These are phyloP conservation scores for Macquaria australasica DNA, from an alignment of 2,113 vertebrate genomes.

Conservation along the genomic window DNA sequence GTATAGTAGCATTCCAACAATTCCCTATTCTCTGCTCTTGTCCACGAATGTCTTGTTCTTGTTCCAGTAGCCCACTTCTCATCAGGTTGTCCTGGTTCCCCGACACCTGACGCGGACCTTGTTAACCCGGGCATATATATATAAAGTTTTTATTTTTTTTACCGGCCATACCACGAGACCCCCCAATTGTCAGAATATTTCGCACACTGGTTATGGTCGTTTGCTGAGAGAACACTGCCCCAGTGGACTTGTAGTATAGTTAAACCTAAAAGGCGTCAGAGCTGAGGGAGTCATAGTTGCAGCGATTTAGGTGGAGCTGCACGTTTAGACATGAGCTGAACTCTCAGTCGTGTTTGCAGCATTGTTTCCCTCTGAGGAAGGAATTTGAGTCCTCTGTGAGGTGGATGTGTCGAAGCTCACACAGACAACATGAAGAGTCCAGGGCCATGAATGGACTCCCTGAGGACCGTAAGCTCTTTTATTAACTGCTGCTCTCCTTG, in stretches of 20 bases:
- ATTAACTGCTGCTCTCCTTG: background rate
- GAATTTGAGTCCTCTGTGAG: constrained; percentile 74
- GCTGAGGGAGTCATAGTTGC: background rate
- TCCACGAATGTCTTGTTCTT: too few relatives aligned
- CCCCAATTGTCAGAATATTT: too few relatives aligned
- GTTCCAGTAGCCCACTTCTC: too few relatives aligned
- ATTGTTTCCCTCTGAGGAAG: constrained; percentile 34
- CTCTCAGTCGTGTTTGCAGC: background rate
- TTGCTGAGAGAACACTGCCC: too few relatives aligned
- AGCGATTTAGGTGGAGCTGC: background rate
- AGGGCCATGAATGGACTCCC: background rate
- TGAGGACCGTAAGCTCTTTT: background rate
- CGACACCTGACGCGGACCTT: too few relatives aligned
- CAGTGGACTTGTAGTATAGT: background rate
- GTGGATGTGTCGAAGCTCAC: constrained; percentile 61
- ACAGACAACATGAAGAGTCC: background rate
- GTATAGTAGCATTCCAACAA: too few relatives aligned
- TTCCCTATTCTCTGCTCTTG: too few relatives aligned
- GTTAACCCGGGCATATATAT: too few relatives aligned
- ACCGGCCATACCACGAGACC: too few relatives aligned
- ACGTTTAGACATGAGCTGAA: constrained; percentile 39
- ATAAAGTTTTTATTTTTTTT: too few relatives aligned
- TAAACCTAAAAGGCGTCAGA: background rate
- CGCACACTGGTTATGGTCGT: too few relatives aligned
- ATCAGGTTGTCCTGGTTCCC: too few relatives aligned